Conservation (phyloP, 2,888 invertebrate species). For the Flabesymbios commensalis region DNA sequence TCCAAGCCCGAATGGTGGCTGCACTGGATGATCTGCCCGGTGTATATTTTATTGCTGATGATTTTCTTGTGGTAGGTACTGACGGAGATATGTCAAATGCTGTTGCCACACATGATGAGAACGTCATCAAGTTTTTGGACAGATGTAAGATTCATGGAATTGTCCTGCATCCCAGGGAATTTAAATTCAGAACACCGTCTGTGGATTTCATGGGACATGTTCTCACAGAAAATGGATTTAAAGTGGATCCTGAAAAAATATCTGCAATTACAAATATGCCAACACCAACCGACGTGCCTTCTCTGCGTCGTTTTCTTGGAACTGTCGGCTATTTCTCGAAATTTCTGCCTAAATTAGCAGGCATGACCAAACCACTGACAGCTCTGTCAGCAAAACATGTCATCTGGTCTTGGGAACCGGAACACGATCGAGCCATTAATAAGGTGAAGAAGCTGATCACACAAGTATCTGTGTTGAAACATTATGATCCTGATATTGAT, state of each 20-base stretch:
- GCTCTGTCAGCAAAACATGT: too few species aligned
- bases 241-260: slow-evolving; percentile 5
- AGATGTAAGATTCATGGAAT: slow-evolving; percentile 5
- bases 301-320: not conserved
- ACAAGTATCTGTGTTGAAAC: too few species aligned
- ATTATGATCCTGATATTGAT: too few species aligned
- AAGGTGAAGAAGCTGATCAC: too few species aligned
- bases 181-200: too few species aligned
- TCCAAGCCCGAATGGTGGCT: slow-evolving; percentile 9
- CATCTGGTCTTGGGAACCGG: too few species aligned
- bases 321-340: slow-evolving; percentile 6
- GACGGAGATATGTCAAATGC: not conserved
- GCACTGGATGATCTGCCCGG: slow-evolving; percentile 6
- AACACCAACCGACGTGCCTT: not conserved
- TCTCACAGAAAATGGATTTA: not conserved
- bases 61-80: too few species aligned
- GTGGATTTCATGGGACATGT: too few species aligned
- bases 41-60: slow-evolving; percentile 13
- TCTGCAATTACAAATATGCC: slow-evolving; percentile 6
- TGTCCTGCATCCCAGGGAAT: too few species aligned
- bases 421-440: too few species aligned
- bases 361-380: too few species aligned
- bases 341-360: too few species aligned
- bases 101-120: not conserved
- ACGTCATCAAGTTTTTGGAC: slow-evolving; percentile 3